These are phyloP conservation scores for Drosophila kurseongensis DNA, from an alignment of 1,140 invertebrate species.

Conservation along the genomic window DNA sequence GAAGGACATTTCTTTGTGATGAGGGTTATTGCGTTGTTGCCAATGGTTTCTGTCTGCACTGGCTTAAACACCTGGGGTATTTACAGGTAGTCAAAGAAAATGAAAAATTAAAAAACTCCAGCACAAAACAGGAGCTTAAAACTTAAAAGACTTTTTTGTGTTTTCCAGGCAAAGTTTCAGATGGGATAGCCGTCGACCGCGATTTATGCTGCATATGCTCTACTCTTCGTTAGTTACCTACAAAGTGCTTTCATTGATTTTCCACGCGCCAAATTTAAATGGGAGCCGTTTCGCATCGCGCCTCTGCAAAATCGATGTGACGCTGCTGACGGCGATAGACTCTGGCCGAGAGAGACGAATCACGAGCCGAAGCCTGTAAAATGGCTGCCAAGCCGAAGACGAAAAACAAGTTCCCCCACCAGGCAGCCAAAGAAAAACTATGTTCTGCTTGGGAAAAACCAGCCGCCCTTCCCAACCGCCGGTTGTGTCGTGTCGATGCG, in stretches of 20 bases:
- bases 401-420: slow-evolving; percentile 5
- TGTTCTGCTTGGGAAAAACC: slow-evolving; percentile 65
- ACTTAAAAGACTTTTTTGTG: slow-evolving; percentile 43
- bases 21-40: slow-evolving; percentile 17
- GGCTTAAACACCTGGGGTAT: slow-evolving; percentile 10
- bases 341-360: slow-evolving; percentile 13
- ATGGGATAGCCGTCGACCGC: background rate
- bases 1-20: too few relatives aligned
- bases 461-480: slow-evolving; percentile 16
- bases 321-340: slow-evolving; percentile 17
- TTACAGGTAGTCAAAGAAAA: slow-evolving; percentile 47
- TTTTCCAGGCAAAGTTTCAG: background rate
- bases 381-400: slow-evolving; percentile 63
- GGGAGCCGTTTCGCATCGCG: slow-evolving; percentile 3
- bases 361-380: slow-evolving; percentile 42
- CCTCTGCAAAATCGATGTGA: slow-evolving; percentile 32
- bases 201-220: slow-evolving; percentile 50
- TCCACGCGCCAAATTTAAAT: slow-evolving; percentile 37
- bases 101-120: slow-evolving; percentile 23
- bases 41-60: slow-evolving; percentile 48
- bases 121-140: too few relatives aligned
- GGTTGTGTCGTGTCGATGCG: slow-evolving; percentile 54
- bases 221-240: slow-evolving; percentile 32
- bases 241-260: slow-evolving; percentile 61
- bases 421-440: slow-evolving; percentile 55